Evolutionary conservation across 1,140 invertebrate genomes (phyloP), one percentile per base, ranked within the genome.

Genomic region (Aphis craccivora): DNA sequence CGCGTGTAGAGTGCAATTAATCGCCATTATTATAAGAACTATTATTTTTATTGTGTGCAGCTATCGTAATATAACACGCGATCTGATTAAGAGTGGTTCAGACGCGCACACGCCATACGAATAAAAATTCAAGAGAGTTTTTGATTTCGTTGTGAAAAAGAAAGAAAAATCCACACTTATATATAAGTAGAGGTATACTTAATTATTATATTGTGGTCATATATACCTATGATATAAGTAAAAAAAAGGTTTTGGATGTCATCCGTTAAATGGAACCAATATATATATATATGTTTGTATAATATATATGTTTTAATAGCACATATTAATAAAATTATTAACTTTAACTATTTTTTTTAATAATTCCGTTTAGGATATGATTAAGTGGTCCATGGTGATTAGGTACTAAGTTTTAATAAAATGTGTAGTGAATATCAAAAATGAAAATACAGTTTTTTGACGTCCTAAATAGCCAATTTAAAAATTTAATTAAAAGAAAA

Each of bases 1-100:
- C n/a, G n/a, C 60, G 60, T 67, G 60, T n/a, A n/a, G 60, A 76
- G 60, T 76, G n/a, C 60, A 76, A 76, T n/a, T 76, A 35, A 76
- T 76, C 60, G n/a, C 30, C 14, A 76, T 76, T 76, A 76, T 60
- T 60, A 60, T 6, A 60, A 25, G 0, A 25, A 60, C 55, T 60
- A 60, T 60, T 60, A 60, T 76, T 76, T 30, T 76, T 76, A 76
- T 76, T 76, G n/a, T 67, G 30, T 67, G 25, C 60, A 76, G 60
- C 2, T 76, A 76, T 76, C 30, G 60, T 76, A 76, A n/a, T 30
- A n/a, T 76, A 76, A 76, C 60, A 76, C 60, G 60, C 60, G 60
- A 76, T n/a, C 14, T n/a, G 60, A 76, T 76, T n/a, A 60, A 76
- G 30, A 76, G 60, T 76, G n/a, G 6, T 53, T 53, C 53, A 53